phyloP scores from a whole-genome alignment of 2,797 vertebrate genomes.

The Nannoperca australis region DNA sequence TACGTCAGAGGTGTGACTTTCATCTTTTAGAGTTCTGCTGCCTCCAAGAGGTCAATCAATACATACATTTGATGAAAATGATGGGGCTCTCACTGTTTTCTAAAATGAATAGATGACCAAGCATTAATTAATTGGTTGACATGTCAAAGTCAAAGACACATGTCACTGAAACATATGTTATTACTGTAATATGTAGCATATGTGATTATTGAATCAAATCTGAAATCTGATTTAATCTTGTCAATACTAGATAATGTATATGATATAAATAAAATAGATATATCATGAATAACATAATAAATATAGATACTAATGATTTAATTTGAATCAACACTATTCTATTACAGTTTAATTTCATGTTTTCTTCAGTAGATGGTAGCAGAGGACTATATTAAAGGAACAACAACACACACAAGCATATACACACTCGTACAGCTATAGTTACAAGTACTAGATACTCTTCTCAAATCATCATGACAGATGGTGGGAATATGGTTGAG shows the following conservation, averaged over 20 bases:
- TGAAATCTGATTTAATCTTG: no score
- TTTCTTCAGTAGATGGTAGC: slow-evolving; percentile 68
- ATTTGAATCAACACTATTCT: no score
- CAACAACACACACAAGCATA: background rate
- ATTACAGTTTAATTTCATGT: background rate
- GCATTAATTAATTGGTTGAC: background rate
- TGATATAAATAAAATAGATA: no score
- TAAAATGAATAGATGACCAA: background rate
- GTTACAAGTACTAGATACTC: slow-evolving; percentile 35
- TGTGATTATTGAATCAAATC: no score
- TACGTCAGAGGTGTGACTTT: background rate
- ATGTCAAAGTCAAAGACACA: no score
- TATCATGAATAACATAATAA: no score
- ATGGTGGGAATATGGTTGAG: slow-evolving; percentile 64
- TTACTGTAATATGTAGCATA: no score
- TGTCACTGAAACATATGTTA: no score
- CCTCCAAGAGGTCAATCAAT: no score
- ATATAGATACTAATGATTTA: background rate
- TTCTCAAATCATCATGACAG: slow-evolving; percentile 62
- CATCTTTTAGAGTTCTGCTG: no score
- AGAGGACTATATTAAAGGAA: slow-evolving; percentile 40
- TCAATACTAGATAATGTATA: no score
- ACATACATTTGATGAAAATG: background rate
- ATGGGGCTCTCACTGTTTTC: background rate
- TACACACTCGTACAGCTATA: background rate